Evolutionary conservation across 2,888 invertebrate genomes (phyloP).

Genomic region (Epistrophe eligans): DNA sequence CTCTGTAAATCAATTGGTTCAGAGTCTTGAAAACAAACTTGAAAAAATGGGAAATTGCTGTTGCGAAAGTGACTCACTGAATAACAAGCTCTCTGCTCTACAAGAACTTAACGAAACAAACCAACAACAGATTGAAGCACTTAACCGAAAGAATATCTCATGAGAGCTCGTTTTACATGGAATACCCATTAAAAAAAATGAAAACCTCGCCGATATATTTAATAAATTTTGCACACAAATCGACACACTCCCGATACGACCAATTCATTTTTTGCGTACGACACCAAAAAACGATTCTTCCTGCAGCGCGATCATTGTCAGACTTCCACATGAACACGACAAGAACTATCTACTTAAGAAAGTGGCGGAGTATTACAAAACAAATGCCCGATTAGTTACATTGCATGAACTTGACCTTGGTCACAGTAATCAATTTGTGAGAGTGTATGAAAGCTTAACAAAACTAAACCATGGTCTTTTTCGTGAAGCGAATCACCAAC

Average conservation of each 20-base stretch:
- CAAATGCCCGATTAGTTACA: neutral
- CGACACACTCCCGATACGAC: neutral
- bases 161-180: neutral
- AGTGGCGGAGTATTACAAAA: neutral
- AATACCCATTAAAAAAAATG: neutral
- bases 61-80: neutral
- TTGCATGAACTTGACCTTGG: neutral
- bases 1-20: neutral
- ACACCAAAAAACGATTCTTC: neutral
- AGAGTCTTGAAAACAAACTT: neutral
- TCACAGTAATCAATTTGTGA: slow-evolving; percentile 10
- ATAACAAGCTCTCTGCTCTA: neutral
- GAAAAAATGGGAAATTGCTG: neutral
- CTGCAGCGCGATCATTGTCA: neutral
- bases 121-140: neutral
- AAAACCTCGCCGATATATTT: neutral
- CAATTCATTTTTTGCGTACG: neutral
- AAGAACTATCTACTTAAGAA: neutral
- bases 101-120: neutral
- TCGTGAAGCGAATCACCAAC: neutral
- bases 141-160: neutral
- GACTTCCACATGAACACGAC: neutral
- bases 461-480: slow-evolving; percentile 2
- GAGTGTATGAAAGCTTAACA: neutral
- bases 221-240: neutral